Conservation (phyloP, 2,113 vertebrate genomes). For the Meleagris gallopavo region DNA sequence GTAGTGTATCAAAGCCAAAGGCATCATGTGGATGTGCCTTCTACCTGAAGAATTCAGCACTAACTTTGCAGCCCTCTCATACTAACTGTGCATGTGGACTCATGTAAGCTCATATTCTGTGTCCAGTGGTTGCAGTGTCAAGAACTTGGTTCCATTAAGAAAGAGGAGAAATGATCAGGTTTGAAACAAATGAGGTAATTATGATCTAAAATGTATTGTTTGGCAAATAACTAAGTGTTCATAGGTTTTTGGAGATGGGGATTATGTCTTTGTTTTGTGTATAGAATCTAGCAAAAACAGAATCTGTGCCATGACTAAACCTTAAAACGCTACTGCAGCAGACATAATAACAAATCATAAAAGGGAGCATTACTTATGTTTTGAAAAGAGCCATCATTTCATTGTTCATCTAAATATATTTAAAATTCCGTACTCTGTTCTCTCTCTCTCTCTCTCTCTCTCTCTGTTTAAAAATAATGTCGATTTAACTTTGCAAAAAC, state of each 20-base stretch:
- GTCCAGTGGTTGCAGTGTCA: not conserved
- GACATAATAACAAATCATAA: not conserved
- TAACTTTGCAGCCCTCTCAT: not conserved
- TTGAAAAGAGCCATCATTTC: not conserved
- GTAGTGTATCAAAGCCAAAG: not conserved
- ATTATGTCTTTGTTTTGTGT: not conserved
- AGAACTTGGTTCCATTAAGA: not conserved
- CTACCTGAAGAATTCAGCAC: not conserved
- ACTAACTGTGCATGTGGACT: not conserved
- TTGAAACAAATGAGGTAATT: conserved; percentile 4
- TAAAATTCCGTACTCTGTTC: not conserved
- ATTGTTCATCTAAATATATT: not conserved
- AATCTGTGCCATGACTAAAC: not conserved
- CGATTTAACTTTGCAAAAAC: not conserved
- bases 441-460: not conserved
- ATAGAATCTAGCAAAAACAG: not conserved
- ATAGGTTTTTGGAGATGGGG: not conserved
- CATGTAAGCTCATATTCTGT: not conserved
- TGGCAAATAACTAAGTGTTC: not conserved
- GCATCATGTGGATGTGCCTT: not conserved
- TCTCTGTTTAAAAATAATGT: not conserved
- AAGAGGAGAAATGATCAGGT: not conserved
- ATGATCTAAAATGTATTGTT: not conserved
- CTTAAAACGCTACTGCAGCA: not conserved
- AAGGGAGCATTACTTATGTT: not conserved